Evolutionary conservation across 2,888 invertebrate genomes (phyloP).

Genomic region (Peribatodes rhomboidaria): DNA sequence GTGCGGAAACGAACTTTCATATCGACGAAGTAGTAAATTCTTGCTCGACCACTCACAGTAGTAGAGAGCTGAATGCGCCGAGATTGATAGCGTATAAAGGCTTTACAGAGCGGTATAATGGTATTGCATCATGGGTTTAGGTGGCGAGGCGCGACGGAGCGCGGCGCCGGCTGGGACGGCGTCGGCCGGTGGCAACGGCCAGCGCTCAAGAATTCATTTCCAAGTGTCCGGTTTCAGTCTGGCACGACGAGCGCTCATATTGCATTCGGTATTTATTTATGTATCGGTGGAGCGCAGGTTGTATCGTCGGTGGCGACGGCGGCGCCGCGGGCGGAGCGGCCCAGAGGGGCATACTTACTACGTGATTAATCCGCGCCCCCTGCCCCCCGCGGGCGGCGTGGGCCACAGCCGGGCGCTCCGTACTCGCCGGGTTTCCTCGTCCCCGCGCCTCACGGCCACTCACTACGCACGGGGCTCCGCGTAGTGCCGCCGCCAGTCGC

Average conservation of each 20-base stretch:
- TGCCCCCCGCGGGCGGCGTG: slow-evolving; percentile 60
- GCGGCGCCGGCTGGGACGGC: slow-evolving; percentile 58
- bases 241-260: slow-evolving; percentile 79
- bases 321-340: slow-evolving; percentile 63
- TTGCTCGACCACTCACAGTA: slow-evolving; percentile 37
- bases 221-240: slow-evolving; percentile 86
- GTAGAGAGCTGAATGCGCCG: slow-evolving; percentile 51
- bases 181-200: slow-evolving; percentile 77
- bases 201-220: slow-evolving; percentile 78
- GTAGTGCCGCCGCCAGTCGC: slow-evolving; percentile 83
- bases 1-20: slow-evolving; percentile 57
- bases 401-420: slow-evolving; percentile 75
- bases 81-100: slow-evolving; percentile 65
- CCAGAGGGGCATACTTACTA: slow-evolving; percentile 84
- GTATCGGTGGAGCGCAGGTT: slow-evolving; percentile 82
- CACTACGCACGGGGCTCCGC: slow-evolving; percentile 84
- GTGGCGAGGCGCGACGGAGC: slow-evolving; percentile 47
- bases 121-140: slow-evolving; percentile 68
- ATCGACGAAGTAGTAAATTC: slow-evolving; percentile 44
- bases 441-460: slow-evolving; percentile 87
- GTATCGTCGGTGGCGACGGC: slow-evolving; percentile 64
- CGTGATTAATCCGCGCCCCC: slow-evolving; percentile 82
- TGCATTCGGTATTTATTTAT: slow-evolving; percentile 84
- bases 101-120: slow-evolving; percentile 54
- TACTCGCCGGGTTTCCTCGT: slow-evolving; percentile 86